These are phyloP conservation scores for Scaptomyza parva DNA, from an alignment of 2,888 invertebrate genomes.

Conservation along the genomic window DNA sequence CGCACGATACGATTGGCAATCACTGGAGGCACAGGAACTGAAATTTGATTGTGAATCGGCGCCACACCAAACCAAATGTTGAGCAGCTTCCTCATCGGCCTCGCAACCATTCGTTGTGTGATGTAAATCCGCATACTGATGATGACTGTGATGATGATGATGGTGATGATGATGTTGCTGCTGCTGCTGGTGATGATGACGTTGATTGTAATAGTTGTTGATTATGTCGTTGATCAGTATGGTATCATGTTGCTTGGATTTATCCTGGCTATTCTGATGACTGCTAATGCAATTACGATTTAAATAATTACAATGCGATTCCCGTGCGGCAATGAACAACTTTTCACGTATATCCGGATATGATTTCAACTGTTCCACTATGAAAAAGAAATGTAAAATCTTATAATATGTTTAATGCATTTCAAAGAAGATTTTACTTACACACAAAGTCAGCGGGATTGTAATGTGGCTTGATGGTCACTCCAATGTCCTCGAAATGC, in stretches of 20 bases:
- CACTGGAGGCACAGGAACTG: slow-evolving; percentile 87
- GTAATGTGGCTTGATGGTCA: slow-evolving; percentile 90
- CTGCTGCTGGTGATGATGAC: slow-evolving; percentile 43
- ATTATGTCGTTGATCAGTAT: slow-evolving; percentile 81
- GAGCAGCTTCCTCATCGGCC: slow-evolving; percentile 84
- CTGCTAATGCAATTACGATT: slow-evolving; percentile 78
- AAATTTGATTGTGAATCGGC: slow-evolving; percentile 89
- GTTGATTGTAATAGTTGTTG: slow-evolving; percentile 78
- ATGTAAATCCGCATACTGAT: slow-evolving; percentile 59
- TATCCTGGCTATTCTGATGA: slow-evolving; percentile 33
- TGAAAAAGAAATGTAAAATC: background rate
- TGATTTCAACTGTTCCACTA: slow-evolving; percentile 92
- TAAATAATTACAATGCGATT: slow-evolving; percentile 86
- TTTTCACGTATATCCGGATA: slow-evolving; percentile 88
- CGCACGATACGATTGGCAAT: slow-evolving; percentile 81
- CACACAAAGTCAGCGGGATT: slow-evolving; percentile 94
- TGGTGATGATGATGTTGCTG: slow-evolving; percentile 44
- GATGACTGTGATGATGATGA: slow-evolving; percentile 39
- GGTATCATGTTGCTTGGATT: slow-evolving; percentile 68
- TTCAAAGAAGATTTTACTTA: slow-evolving; percentile 85
- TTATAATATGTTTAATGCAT: background rate
- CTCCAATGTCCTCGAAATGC: slow-evolving; percentile 89
- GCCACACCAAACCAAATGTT: slow-evolving; percentile 87
- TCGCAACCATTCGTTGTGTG: slow-evolving; percentile 63
- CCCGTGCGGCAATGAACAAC: slow-evolving; percentile 88